These are phyloP conservation scores for Nasua narica DNA, from an alignment of 2,797 vertebrate species.

Conservation along the genomic window DNA sequence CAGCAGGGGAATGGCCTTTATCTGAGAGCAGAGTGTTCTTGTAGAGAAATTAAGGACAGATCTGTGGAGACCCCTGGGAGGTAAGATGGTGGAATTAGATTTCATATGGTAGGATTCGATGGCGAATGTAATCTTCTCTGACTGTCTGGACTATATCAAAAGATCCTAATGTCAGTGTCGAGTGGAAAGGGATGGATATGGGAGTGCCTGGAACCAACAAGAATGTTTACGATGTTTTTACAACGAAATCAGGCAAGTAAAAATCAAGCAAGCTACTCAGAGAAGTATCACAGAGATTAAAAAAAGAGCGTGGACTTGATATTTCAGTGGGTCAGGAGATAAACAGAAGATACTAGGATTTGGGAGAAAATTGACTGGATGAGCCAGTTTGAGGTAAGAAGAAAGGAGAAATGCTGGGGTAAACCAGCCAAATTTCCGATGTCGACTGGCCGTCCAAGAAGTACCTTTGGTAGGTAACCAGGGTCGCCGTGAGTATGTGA, in stretches of 20 bases:
- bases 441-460: background rate
- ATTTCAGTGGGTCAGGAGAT: background rate
- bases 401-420: background rate
- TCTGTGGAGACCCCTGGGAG: background rate
- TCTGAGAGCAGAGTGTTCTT: background rate
- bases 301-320: background rate
- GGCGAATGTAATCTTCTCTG: background rate
- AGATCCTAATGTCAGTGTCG: accelerated
- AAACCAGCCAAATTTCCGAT: background rate
- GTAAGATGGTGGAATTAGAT: background rate
- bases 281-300: background rate
- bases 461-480: background rate
- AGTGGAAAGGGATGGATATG: background rate
- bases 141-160: background rate
- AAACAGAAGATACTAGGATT: background rate
- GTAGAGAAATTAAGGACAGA: background rate
- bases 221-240: background rate
- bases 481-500: background rate
- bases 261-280: background rate
- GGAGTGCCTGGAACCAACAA: background rate
- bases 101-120: background rate
- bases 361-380: background rate
- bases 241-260: too few relatives aligned
- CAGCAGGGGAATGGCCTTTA: background rate
- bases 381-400: background rate